phyloP scores from a whole-genome alignment of 2,797 vertebrate genomes.

The Scarus forsteni region DNA sequence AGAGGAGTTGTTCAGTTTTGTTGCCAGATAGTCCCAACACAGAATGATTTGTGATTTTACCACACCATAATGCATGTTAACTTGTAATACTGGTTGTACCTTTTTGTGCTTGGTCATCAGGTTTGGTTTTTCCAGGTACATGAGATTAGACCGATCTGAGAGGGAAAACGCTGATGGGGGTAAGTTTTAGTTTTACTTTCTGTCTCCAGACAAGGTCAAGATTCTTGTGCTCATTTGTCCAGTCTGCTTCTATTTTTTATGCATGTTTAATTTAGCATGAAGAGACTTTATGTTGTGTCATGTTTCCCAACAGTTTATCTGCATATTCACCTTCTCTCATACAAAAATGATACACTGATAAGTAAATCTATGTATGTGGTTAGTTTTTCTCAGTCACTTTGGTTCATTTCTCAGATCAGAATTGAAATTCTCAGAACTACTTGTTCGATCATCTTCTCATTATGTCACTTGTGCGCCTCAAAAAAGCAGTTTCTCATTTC shows the following conservation, averaged over 20 bases:
- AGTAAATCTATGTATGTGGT: no score
- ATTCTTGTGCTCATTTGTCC: background rate
- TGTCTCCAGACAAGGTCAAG: background rate
- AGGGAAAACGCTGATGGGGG: conserved; percentile 31
- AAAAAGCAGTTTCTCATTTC: no score
- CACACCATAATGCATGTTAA: background rate
- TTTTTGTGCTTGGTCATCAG: conserved; percentile 69
- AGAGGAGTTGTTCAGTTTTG: background rate
- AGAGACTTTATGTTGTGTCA: no score
- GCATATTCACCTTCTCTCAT: no score
- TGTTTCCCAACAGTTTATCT: no score
- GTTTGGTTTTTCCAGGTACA: conserved; percentile 89
- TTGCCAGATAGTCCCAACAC: background rate
- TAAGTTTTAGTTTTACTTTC: conserved; percentile 28
- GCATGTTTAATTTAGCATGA: no score
- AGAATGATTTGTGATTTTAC: background rate
- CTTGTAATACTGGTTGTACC: background rate
- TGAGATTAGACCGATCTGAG: conserved; percentile 84
- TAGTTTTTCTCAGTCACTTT: no score
- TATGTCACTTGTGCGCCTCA: no score
- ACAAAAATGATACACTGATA: no score
- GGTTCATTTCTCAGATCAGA: no score
- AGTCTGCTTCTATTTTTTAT: conserved; percentile 2
- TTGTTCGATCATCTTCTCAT: no score
- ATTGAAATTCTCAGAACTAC: no score